Evolutionary conservation across 2,113 vertebrate genomes (phyloP), one percentile per base, ranked within the genome.

Genomic region (Lepus timidus): DNA sequence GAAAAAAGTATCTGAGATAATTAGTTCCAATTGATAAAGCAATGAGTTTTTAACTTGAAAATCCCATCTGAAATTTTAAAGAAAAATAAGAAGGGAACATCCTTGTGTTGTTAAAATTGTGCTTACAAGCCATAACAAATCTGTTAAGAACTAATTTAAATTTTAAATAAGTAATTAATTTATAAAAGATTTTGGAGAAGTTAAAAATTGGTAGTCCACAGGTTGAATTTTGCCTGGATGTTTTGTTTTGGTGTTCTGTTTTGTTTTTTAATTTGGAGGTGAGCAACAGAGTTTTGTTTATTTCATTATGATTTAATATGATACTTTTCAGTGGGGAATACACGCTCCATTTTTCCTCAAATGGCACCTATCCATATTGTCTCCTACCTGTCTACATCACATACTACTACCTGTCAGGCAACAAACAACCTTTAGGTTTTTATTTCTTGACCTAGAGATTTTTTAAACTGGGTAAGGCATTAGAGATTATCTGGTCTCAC

Each of bases 61-160:
- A 19, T 71, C 19, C 61, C 88, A 94, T 36, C 31, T 76, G n/a
- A 85, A 86, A 93, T 82, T 94, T 82, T 78, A 51, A 94, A 25
- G 27, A 67, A 90, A 88, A 86, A 36, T 27, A n/a, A 64, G 82
- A 44, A 76, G 16, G 55, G 13, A 58, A 58, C 17, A 58, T 20
- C 55, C 5, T 16, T 19, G 17, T 58, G 19, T 58, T 19, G 4
- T 58, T 58, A 17, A 11, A 58, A 58, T 58, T 58, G 6, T 19
- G 17, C 19, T 58, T 58, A 19, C 17, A 58, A 58, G 55, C 13
- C 55, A 58, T 58, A 58, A 14, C 19, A 19, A 58, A 58, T 58
- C 13, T 58, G 12, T 58, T 58, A 58, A 58, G 19, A 58, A 58
- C 17, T 58, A 58, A 16, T 58, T 58, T 17, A 58, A 58, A 58